A percentile compares a stretch with the other conserved stretches of the same genome.
Evolutionary conservation across 2,113 vertebrate species (phyloP).

Genomic region (Halichoerus grypus): DNA sequence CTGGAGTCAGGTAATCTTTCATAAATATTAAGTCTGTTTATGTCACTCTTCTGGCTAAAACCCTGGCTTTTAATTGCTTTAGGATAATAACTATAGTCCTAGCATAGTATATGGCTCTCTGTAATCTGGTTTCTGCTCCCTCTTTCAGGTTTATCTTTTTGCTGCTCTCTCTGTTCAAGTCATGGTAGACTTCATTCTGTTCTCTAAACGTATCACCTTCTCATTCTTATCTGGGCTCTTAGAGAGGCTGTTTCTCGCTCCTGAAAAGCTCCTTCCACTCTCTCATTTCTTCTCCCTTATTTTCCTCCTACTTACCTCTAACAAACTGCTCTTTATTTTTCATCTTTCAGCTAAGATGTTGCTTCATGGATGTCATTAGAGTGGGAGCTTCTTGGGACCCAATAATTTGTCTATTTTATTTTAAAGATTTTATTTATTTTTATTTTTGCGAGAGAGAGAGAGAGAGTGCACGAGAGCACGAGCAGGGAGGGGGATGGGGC

Average conservation of each 20-base stretch:
- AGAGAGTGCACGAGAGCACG: too few relatives aligned
- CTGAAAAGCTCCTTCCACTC: background rate
- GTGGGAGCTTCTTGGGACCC: background rate
- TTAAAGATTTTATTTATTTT: too few relatives aligned
- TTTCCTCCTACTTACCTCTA: background rate
- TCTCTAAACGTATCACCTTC: background rate
- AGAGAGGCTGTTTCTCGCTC: background rate
- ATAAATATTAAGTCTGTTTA: background rate
- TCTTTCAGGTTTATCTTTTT: background rate
- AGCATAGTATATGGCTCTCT: background rate
- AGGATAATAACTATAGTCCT: background rate
- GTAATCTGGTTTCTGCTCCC: background rate
- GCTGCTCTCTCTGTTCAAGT: background rate
- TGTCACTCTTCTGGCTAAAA: background rate
- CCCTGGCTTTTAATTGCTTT: background rate
- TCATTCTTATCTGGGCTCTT: background rate
- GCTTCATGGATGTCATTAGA: background rate
- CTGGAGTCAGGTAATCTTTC: background rate
- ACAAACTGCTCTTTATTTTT: background rate
- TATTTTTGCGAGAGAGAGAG: too few relatives aligned
- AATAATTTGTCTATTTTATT: background rate
- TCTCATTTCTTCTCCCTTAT: background rate
- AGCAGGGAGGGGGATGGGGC: too few relatives aligned
- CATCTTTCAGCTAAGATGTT: background rate
- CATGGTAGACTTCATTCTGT: background rate